These are phyloP conservation scores for Leptogaster cylindrica DNA, from an alignment of 2,888 invertebrate species.

Conservation along the genomic window DNA sequence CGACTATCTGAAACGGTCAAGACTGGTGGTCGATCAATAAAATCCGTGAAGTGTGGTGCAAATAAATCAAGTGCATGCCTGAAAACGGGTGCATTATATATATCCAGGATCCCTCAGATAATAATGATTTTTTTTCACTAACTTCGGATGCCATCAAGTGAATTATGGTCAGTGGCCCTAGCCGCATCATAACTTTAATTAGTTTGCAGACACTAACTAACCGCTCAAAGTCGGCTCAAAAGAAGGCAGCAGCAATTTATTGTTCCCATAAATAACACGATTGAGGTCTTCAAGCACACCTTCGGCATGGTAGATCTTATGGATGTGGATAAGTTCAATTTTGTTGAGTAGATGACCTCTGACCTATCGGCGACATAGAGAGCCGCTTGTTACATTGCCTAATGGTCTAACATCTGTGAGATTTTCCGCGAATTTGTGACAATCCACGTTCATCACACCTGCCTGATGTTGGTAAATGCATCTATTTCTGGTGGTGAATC, in stretches of 20 bases:
- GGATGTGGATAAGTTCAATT: constrained; percentile 35
- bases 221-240: constrained; percentile 24
- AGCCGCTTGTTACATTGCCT: constrained; percentile 38
- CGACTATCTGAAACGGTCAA: too few species aligned
- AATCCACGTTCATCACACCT: constrained; percentile 40
- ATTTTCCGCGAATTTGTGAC: constrained; percentile 30
- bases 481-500: constrained; percentile 26
- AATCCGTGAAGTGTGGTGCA: constrained; percentile 21
- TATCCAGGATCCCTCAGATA: not conserved
- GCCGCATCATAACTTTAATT: constrained; percentile 43
- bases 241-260: constrained; percentile 47
- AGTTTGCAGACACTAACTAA: constrained; percentile 41
- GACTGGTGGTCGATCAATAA: constrained; percentile 41
- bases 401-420: constrained; percentile 31
- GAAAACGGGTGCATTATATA: constrained; percentile 36
- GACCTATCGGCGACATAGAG: constrained; percentile 39
- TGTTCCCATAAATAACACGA: constrained; percentile 48
- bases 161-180: constrained; percentile 40
- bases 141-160: constrained; percentile 29
- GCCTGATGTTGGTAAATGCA: constrained; percentile 7
- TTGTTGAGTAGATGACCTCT: constrained; percentile 29
- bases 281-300: constrained; percentile 39
- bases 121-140: constrained; percentile 24
- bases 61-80: constrained; percentile 37
- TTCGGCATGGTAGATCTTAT: constrained; percentile 25